These are phyloP conservation scores for Dendrophyllia cribrosa DNA, from an alignment of 64 coral and sea anemone genomes.

Conservation along the genomic window DNA sequence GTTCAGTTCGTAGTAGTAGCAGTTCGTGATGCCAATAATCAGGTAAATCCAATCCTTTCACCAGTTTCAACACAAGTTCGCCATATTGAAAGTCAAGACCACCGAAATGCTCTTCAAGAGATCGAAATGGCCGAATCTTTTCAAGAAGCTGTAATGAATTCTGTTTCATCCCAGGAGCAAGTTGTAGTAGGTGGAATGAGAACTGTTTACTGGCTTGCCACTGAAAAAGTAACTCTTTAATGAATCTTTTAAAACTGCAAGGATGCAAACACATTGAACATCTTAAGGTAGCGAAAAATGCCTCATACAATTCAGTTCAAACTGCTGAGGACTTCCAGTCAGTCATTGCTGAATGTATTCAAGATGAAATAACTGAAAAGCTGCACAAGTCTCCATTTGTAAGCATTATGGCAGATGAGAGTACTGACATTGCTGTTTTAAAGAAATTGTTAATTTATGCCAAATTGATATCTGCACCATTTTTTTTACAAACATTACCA, in stretches of 20 bases:
- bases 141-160: conserved; percentile 7
- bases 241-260: conserved; percentile 1
- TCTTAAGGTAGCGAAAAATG: neutral
- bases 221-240: neutral
- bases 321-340: conserved; percentile 6
- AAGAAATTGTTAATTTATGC: conserved; percentile 13
- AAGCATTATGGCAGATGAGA: conserved; percentile 4
- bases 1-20: too few species aligned
- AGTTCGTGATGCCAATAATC: neutral
- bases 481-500: conserved; percentile 5
- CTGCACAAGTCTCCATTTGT: conserved; percentile 40
- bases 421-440: conserved; percentile 47
- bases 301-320: conserved; percentile 23
- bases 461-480: conserved; percentile 21
- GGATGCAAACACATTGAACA: conserved; percentile 7
- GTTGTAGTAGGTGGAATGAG: neutral
- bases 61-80: neutral
- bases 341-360: conserved; percentile 15
- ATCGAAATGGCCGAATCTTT: neutral
- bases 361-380: conserved; percentile 28
- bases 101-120: too few species aligned
- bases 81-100: neutral
- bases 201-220: conserved; percentile 2
- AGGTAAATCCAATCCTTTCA: neutral
- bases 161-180: conserved; percentile 4